These are phyloP conservation scores for Pristis pectinata DNA, from an alignment of 2,797 vertebrate genomes.

Conservation along the genomic window DNA sequence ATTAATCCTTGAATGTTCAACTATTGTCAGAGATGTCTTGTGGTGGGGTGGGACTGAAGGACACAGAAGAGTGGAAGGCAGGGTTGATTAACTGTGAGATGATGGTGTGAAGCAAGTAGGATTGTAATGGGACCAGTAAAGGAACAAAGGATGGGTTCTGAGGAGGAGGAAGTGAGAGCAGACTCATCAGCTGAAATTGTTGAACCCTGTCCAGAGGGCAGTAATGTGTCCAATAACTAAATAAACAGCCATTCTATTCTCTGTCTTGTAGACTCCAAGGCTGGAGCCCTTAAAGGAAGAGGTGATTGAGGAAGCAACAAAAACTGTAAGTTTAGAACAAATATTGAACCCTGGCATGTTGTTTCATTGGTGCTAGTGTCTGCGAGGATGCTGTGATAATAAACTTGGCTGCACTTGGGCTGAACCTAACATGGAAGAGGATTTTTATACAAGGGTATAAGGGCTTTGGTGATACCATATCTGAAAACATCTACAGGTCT, in stretches of 20 bases:
- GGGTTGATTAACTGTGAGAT: too few species aligned
- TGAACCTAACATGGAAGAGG: background rate
- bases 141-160: too few species aligned
- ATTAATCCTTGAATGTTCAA: too few species aligned
- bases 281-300: conserved; percentile 82
- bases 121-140: too few species aligned
- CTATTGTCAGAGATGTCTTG: background rate
- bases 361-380: background rate
- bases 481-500: too few species aligned
- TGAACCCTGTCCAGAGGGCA: too few species aligned
- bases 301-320: conserved; percentile 59
- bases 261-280: conserved; percentile 64
- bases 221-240: background rate
- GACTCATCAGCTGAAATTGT: too few species aligned
- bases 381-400: background rate
- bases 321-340: conserved; percentile 65
- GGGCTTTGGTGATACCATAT: too few species aligned
- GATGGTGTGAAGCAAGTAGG: too few species aligned
- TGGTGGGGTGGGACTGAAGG: background rate
- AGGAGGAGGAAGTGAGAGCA: too few species aligned
- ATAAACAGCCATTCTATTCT: background rate
- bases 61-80: too few species aligned
- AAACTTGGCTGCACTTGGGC: background rate
- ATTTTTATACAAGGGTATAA: too few species aligned
- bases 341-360: background rate